Evolutionary conservation across 1,140 invertebrate genomes (phyloP).

Genomic region (Stenopsyche tienmushanensis): DNA sequence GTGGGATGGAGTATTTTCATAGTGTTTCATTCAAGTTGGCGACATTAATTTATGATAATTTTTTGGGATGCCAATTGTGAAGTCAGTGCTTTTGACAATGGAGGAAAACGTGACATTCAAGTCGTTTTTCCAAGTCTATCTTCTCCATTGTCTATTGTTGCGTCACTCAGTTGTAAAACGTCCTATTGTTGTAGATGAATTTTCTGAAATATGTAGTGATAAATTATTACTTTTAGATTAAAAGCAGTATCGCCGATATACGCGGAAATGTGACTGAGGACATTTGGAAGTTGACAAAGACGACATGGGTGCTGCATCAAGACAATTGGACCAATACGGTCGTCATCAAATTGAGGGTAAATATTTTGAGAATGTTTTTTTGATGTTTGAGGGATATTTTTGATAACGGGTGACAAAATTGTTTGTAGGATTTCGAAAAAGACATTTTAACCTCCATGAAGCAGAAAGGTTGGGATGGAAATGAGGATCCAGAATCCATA

Average conservation of each 20-base stretch:
- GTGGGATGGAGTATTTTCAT: too few relatives aligned
- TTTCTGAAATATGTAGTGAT: too few relatives aligned
- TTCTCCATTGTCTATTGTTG: neutral
- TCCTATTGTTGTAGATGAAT: neutral
- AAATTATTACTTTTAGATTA: constrained; percentile 72
- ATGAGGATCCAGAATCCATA: constrained; percentile 70
- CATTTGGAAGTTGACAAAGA: constrained; percentile 76
- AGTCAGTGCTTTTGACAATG: too few relatives aligned
- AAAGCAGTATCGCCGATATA: constrained; percentile 71
- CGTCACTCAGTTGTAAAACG: neutral
- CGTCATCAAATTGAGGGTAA: constrained; percentile 59
- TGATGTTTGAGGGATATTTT: constrained; percentile 2
- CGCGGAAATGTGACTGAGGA: constrained; percentile 73
- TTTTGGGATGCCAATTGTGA: too few relatives aligned
- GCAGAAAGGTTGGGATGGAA: constrained; percentile 89
- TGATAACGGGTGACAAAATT: neutral
- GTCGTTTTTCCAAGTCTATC: neutral
- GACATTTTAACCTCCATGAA: constrained; percentile 81
- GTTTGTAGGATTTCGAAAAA: constrained; percentile 71
- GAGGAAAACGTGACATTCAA: neutral
- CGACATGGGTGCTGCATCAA: constrained; percentile 64
- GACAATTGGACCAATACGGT: constrained; percentile 71
- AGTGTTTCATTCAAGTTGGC: too few relatives aligned
- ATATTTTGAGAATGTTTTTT: neutral
- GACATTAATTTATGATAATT: too few relatives aligned